Evolutionary conservation across 2,797 vertebrate species (phyloP).

Genomic region (Salarias fasciatus): DNA sequence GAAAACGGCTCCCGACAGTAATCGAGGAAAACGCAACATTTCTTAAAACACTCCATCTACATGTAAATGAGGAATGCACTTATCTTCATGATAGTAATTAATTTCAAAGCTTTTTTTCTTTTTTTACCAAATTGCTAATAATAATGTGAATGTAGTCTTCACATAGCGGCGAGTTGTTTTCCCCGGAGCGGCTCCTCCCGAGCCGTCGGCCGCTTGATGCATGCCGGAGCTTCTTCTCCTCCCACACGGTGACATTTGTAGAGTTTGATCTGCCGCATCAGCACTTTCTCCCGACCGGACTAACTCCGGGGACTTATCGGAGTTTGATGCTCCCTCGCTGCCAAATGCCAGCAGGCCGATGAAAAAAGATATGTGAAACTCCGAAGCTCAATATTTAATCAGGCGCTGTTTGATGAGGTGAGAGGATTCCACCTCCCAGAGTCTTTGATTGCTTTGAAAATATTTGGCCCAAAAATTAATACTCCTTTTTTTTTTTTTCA

Average conservation of each 20-base stretch:
- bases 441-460: constrained; percentile 75
- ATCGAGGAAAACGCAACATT: too few species aligned
- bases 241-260: constrained; percentile 60
- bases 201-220: constrained; percentile 33
- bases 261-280: constrained; percentile 72
- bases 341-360: constrained; percentile 77
- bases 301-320: constrained; percentile 71
- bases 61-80: too few species aligned
- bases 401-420: constrained; percentile 79
- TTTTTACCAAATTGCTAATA: too few species aligned
- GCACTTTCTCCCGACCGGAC: constrained; percentile 73
- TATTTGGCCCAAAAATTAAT: constrained; percentile 66
- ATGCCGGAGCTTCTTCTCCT: constrained; percentile 54
- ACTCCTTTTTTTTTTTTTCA: constrained; percentile 27
- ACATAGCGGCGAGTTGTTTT: too few species aligned
- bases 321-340: constrained; percentile 78
- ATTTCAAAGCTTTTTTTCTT: too few species aligned
- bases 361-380: constrained; percentile 76
- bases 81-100: too few species aligned
- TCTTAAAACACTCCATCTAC: too few species aligned
- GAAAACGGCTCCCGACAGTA: too few species aligned
- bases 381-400: constrained; percentile 84
- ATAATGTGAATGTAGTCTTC: too few species aligned
- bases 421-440: constrained; percentile 68
- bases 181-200: too few species aligned